Base-by-base conservation (phyloP, 1,140 invertebrate species). In the Drosophila arizonae region DNA sequence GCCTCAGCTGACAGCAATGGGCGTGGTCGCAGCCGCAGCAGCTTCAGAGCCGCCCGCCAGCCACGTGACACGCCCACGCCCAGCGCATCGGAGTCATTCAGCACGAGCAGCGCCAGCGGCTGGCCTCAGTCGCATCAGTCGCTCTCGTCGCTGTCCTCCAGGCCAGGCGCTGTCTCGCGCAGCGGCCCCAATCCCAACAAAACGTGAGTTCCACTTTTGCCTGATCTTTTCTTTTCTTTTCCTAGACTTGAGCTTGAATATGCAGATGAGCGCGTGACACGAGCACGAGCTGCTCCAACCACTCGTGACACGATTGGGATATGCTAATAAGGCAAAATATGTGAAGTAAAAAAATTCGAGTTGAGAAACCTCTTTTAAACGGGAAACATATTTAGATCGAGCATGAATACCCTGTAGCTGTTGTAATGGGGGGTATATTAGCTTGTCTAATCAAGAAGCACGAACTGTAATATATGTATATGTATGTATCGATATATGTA, bases 161-260 rank as follows among this genome's bases (percentile, higher is more conserved):
- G 56, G 54, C 28, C 45, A 58, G 48, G 54, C n/a, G 41, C 13
- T 54, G 24, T 33, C 61, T 24, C 48, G 6, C 66, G 66, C 39
- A 55, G 28, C 48, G 17, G 15, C 51, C 15, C 54, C 13, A 67
- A 50, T 15, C 68, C 89, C 51, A 55, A 74, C 15, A 91, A 91
- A 88, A 86, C 86, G 90, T 91, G 65, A 91, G 90, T 89, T 89
- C 52, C 11, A 13, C 36, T 39, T 39, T 10, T 11, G 36, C 36
- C 11, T 39, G 1, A 39, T 33, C 8, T 43, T 21, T n/a, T 1
- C 17, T 13, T 46, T 24, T 24, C 17, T 17, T 17, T 17, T 17
- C 17, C 17, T 17, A 17, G 21, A 24, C 21, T 24, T 24, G 21
- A 6, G 6, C 9, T 45, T n/a, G 4, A 15, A 15, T 2, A 17